These are phyloP conservation scores for Melanotaenia duboulayi DNA, from an alignment of 2,113 vertebrate genomes.

Conservation along the genomic window DNA sequence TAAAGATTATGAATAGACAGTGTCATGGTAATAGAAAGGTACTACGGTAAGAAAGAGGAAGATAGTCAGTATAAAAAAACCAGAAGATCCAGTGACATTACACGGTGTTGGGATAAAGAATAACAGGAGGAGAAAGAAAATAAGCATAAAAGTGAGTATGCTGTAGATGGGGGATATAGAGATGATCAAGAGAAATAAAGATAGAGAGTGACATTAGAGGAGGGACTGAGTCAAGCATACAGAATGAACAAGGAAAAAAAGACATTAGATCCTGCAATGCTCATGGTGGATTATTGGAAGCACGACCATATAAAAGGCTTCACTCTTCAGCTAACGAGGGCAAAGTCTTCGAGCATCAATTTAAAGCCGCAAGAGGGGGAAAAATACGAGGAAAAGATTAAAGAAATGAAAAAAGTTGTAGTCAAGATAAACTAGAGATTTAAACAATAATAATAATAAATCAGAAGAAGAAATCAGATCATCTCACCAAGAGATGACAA, in stretches of 20 bases:
- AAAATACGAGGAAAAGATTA: slow-evolving; percentile 12
- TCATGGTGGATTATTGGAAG: slow-evolving; percentile 48
- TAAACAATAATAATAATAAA: neutral
- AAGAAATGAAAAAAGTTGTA: slow-evolving; percentile 27
- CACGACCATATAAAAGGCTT: slow-evolving; percentile 49
- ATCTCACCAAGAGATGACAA: slow-evolving; percentile 27
- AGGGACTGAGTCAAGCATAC: slow-evolving; percentile 26
- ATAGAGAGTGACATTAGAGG: slow-evolving; percentile 43
- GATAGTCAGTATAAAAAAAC: slow-evolving; percentile 1
- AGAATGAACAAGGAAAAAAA: slow-evolving; percentile 29
- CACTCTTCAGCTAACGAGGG: slow-evolving; percentile 66
- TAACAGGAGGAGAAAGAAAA: slow-evolving; percentile 25
- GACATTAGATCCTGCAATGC: slow-evolving; percentile 30
- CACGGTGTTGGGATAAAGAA: slow-evolving; percentile 30
- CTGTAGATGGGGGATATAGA: slow-evolving; percentile 28
- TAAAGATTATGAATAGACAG: neutral
- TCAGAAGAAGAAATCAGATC: slow-evolving; percentile 15
- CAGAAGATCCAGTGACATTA: slow-evolving; percentile 27
- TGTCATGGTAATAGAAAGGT: neutral
- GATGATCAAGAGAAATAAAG: slow-evolving; percentile 53
- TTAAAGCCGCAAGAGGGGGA: slow-evolving; percentile 51
- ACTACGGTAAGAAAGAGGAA: neutral
- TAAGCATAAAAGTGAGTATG: slow-evolving; percentile 19
- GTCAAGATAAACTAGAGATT: slow-evolving; percentile 49
- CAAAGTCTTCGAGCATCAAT: slow-evolving; percentile 68